Percentiles rank a stretch among this genome's conserved stretches.
These are phyloP conservation scores for Drosophila ananassae DNA, from an alignment of 1,140 invertebrate species.

Conservation along the genomic window DNA sequence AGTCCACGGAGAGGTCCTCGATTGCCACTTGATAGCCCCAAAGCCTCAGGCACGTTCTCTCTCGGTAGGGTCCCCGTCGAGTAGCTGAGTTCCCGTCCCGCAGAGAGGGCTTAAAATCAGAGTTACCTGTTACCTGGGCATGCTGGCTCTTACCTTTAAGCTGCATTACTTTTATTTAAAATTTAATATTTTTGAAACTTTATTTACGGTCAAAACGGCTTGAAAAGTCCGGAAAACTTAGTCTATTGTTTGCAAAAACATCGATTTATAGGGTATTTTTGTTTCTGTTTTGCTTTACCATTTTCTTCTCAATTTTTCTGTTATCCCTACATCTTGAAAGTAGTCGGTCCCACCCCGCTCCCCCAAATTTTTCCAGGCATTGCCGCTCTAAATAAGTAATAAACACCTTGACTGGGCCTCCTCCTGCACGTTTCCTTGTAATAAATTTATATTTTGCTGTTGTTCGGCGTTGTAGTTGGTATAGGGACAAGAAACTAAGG, in stretches of 20 bases:
- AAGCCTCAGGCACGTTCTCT: slow-evolving; percentile 59
- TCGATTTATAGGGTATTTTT: slow-evolving; percentile 2
- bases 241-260: background rate
- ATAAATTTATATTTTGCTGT: slow-evolving; percentile 76
- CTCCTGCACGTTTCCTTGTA: slow-evolving; percentile 48
- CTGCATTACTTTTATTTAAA: background rate
- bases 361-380: slow-evolving; percentile 24
- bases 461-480: slow-evolving; percentile 29
- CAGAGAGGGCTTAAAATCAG: slow-evolving; percentile 19
- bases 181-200: background rate
- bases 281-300: background rate
- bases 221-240: no score
- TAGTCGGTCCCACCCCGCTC: background rate
- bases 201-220: no score
- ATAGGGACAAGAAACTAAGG: background rate
- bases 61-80: slow-evolving; percentile 41
- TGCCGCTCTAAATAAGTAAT: slow-evolving; percentile 69
- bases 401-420: slow-evolving; percentile 61
- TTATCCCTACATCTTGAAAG: slow-evolving; percentile 6
- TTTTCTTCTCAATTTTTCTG: background rate
- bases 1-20: slow-evolving; percentile 27
- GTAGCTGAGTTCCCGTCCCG: slow-evolving; percentile 33
- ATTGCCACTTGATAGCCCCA: slow-evolving; percentile 52
- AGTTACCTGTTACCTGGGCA: slow-evolving; percentile 17
- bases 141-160: background rate